Conservation (phyloP, 1,140 invertebrate species). For the Achatina immaculata region DNA sequence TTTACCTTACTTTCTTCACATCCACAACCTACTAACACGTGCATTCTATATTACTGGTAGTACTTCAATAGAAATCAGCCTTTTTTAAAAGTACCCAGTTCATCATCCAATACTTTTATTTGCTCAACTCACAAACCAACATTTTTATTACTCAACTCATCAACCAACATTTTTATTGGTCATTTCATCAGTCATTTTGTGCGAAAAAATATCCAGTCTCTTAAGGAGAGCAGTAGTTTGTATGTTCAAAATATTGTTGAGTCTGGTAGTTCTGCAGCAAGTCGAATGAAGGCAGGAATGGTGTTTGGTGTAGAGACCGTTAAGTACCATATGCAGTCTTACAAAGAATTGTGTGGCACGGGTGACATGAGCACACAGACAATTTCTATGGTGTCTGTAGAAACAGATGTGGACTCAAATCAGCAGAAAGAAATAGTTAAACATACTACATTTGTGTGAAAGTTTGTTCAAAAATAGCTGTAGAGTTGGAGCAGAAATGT, state of each 20-base stretch:
- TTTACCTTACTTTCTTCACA: no score
- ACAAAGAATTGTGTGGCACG: conserved; percentile 68
- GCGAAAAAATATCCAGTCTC: conserved; percentile 55
- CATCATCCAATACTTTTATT: no score
- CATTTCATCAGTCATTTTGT: conserved; percentile 42
- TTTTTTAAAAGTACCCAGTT: conserved; percentile 48
- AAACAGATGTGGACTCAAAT: conserved; percentile 61
- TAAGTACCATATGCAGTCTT: conserved; percentile 64
- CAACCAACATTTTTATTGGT: conserved; percentile 29
- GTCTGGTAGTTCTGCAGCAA: conserved; percentile 57
- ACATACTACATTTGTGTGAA: conserved; percentile 52
- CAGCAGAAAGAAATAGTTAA: conserved; percentile 47
- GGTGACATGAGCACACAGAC: conserved; percentile 66
- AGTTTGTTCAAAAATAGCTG: not conserved
- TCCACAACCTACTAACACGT: no score
- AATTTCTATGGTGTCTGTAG: conserved; percentile 64
- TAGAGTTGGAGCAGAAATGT: no score
- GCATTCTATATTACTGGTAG: conserved; percentile 53
- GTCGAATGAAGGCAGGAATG: conserved; percentile 58
- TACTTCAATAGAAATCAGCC: conserved; percentile 39
- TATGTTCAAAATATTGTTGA: conserved; percentile 64
- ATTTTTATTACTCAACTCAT: conserved; percentile 44
- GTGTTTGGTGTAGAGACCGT: conserved; percentile 63
- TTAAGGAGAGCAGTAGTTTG: conserved; percentile 59
- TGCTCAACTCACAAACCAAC: no score